Base-by-base conservation (phyloP, 2,888 invertebrate genomes). In the Mimas tiliae region DNA sequence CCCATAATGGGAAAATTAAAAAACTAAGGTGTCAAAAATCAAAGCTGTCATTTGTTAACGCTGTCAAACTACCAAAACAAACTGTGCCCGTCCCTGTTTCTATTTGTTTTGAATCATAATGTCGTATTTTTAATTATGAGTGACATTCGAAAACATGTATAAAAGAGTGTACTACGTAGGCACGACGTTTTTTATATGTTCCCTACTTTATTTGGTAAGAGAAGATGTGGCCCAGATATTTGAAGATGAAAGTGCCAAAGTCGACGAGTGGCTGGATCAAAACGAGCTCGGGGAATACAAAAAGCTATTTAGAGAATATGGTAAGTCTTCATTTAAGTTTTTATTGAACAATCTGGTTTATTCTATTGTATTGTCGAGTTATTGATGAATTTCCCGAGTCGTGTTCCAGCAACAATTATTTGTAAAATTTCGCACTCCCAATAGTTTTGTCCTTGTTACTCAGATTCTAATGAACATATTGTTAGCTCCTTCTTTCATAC, bases 191-290 rank as follows among this genome's bases (percentile, higher is more conserved):
- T 81, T 90, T 79, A 74, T 91, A 74, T 85, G 87, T 81, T 84
- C 84, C 58, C 71, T 91, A 68, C 75, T 89, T 75, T 91, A 89
- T 78, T 81, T 89, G 65, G 82, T 88, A 63, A 83, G 84, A 71
- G 78, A 86, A 72, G 85, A 88, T 72, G 80, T 91, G 72, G 87
- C 87, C 66, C 88, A 90, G 70, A 85, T 89, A 74, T 88, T 91
- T 74, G 88, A 94, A 79, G 94, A 94, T 78, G 94, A 95, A 75
- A 88, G 92, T 74, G 93, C 93, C 51, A 95, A 95, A 87, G 96
- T 96, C 67, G 96, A 96, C 78, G 94, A 95, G 81, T 97, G 97
- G 97, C 90, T 97, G 72, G 95, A 96, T 67, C 95, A 96, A 82
- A 96, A 96, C 83, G 95, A 96, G 72, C 94, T 97, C 70, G 94